A percentile compares a stretch with the other conserved stretches of the same genome.
These are phyloP conservation scores for Troilus luridus DNA, from an alignment of 2,888 invertebrate species.

Conservation along the genomic window DNA sequence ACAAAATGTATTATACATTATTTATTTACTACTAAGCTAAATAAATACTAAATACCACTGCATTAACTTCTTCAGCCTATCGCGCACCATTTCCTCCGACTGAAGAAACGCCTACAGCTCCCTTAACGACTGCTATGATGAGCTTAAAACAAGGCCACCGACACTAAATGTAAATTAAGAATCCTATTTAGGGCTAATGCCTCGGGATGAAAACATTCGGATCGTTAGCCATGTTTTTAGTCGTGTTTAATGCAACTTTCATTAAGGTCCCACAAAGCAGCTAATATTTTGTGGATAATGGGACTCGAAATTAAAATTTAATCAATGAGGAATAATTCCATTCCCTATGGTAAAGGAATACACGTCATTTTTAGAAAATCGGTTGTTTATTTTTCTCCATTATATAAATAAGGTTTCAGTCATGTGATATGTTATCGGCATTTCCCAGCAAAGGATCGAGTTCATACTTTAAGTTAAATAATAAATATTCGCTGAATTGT, in stretches of 20 bases:
- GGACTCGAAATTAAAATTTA: neutral
- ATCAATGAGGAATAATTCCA: neutral
- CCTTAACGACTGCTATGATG: neutral
- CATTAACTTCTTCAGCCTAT: neutral
- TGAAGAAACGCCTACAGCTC: neutral
- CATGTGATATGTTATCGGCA: too few species aligned
- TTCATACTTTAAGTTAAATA: too few species aligned
- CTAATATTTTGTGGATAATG: neutral
- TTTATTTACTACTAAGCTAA: too few species aligned
- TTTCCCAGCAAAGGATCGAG: too few species aligned
- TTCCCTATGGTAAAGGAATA: too few species aligned
- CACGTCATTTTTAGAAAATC: neutral
- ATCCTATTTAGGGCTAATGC: neutral
- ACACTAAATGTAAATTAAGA: constrained; percentile 28
- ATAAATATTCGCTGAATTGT: too few species aligned
- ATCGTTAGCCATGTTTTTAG: neutral
- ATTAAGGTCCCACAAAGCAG: neutral
- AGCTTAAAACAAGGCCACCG: neutral
- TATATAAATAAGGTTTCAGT: too few species aligned
- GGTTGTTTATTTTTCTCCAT: too few species aligned
- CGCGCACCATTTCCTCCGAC: neutral
- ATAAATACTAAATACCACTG: too few species aligned
- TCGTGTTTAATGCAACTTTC: neutral
- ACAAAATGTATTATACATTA: too few species aligned
- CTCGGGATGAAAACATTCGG: neutral